Evolutionary conservation across 2,797 vertebrate species (phyloP).

Genomic region (Neosalanx taihuensis): DNA sequence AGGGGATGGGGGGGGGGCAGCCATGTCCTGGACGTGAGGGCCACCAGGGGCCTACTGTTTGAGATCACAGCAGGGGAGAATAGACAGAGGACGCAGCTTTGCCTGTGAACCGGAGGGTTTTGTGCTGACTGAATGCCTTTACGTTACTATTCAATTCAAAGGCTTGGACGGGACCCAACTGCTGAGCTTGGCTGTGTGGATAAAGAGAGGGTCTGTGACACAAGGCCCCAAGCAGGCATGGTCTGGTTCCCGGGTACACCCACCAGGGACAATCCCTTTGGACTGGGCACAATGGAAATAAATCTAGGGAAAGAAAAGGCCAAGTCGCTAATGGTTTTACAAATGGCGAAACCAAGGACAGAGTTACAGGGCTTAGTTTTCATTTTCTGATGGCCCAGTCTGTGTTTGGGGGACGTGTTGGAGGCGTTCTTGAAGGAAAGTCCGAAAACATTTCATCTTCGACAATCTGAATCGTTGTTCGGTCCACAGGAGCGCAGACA

Average conservation of each 20-base stretch:
- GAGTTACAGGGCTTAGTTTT: slow-evolving; percentile 16
- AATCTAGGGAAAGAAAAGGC: slow-evolving; percentile 24
- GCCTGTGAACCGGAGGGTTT: slow-evolving; percentile 60
- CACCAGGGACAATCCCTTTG: slow-evolving; percentile 42
- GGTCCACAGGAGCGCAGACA: slow-evolving; percentile 35
- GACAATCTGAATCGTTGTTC: slow-evolving; percentile 31
- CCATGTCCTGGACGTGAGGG: slow-evolving; percentile 42
- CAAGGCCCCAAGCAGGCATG: slow-evolving; percentile 35
- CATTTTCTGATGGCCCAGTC: slow-evolving; percentile 19
- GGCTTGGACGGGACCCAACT: slow-evolving; percentile 67
- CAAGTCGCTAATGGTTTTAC: slow-evolving; percentile 21
- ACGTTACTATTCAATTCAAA: slow-evolving; percentile 73
- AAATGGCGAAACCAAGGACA: slow-evolving; percentile 2
- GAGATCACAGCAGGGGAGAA: slow-evolving; percentile 44
- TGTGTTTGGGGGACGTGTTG: slow-evolving; percentile 1
- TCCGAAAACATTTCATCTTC: slow-evolving; percentile 9
- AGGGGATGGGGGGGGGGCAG: slow-evolving; percentile 43
- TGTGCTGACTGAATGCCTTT: slow-evolving; percentile 76
- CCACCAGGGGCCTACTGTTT: slow-evolving; percentile 43
- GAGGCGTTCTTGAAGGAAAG: neutral
- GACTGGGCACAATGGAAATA: slow-evolving; percentile 30
- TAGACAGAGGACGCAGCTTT: slow-evolving; percentile 24
- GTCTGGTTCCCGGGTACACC: slow-evolving; percentile 48
- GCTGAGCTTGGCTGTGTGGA: slow-evolving; percentile 72
- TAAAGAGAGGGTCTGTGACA: slow-evolving; percentile 51